Evolutionary conservation across 2,888 invertebrate species (phyloP).

Genomic region (Chloromyia formosa): DNA sequence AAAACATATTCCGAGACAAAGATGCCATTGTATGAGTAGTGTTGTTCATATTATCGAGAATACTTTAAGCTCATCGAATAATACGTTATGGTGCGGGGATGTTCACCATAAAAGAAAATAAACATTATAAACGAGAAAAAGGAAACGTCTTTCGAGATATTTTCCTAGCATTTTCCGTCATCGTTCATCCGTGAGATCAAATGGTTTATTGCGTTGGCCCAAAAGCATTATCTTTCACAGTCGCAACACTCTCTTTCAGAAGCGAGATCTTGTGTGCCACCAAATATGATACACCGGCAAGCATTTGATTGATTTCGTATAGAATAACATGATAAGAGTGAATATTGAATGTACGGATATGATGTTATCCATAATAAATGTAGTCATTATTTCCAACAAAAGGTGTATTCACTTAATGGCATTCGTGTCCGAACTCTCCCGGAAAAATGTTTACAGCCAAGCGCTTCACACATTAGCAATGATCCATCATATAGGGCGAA

Average conservation of each 20-base stretch:
- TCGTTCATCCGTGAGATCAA: conserved; percentile 44
- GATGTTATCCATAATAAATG: conserved; percentile 6
- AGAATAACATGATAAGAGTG: conserved; percentile 13
- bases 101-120: conserved; percentile 32
- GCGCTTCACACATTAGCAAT: too few relatives aligned
- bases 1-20: conserved; percentile 35
- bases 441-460: too few relatives aligned
- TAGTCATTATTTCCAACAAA: neutral
- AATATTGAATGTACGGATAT: neutral
- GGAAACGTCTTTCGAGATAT: conserved; percentile 30
- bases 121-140: conserved; percentile 37
- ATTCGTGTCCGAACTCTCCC: neutral
- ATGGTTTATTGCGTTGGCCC: conserved; percentile 42
- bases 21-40: conserved; percentile 24
- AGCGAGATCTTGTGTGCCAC: neutral
- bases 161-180: conserved; percentile 37
- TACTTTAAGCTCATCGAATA: conserved; percentile 15
- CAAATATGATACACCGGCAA: conserved; percentile 22
- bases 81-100: neutral
- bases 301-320: conserved; percentile 33
- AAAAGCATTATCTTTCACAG: conserved; percentile 33
- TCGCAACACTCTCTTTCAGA: neutral
- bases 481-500: too few relatives aligned
- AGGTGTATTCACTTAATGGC: neutral
- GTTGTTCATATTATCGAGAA: neutral